Evolutionary conservation across 2,797 vertebrate genomes (phyloP).

Genomic region (Tapirus indicus): DNA sequence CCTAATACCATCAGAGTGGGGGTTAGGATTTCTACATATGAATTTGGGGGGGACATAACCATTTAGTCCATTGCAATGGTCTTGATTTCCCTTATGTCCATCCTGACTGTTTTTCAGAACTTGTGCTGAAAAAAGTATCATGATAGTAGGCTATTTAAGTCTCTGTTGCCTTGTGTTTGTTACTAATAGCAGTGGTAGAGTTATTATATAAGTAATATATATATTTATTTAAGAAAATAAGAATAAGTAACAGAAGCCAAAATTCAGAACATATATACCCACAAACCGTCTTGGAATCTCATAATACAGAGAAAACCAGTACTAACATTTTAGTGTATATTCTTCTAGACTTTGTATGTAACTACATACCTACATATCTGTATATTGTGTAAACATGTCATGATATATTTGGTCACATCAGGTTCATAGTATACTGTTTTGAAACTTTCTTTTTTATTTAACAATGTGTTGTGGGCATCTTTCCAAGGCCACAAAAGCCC

Average conservation of each 20-base stretch:
- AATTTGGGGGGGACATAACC: background rate
- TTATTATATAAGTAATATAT: background rate
- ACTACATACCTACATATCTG: background rate
- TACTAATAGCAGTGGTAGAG: background rate
- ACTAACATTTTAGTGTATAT: background rate
- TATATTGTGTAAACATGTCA: no score
- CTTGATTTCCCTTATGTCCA: background rate
- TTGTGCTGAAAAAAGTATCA: background rate
- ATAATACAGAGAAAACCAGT: background rate
- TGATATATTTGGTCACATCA: background rate
- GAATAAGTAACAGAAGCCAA: background rate
- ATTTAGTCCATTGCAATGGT: background rate
- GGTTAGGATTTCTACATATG: background rate
- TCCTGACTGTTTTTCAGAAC: background rate
- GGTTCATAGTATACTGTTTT: background rate
- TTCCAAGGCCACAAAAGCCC: background rate
- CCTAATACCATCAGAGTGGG: background rate
- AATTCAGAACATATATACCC: background rate
- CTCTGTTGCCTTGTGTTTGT: background rate
- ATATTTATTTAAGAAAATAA: background rate
- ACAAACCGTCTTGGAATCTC: background rate
- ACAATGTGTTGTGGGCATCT: background rate
- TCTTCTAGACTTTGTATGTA: background rate
- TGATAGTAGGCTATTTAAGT: background rate
- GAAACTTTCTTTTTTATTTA: background rate